Conservation (phyloP, 2,888 invertebrate genomes). For the Sinohyriopsis cumingii region DNA sequence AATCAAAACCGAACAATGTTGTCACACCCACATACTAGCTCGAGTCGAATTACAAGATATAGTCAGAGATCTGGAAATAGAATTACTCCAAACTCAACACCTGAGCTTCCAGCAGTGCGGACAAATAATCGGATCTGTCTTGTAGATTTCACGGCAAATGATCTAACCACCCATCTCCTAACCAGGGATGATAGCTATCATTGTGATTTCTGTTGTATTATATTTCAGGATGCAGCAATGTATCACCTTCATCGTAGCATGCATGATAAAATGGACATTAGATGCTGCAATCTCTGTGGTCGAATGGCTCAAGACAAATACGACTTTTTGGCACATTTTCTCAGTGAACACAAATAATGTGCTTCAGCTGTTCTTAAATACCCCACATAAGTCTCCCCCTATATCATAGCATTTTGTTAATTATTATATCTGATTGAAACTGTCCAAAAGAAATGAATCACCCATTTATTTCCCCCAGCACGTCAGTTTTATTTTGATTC, state of each 20-base stretch:
- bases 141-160: slow-evolving; percentile 48
- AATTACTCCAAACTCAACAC: too few species aligned
- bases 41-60: too few species aligned
- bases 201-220: slow-evolving; percentile 51
- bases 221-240: slow-evolving; percentile 55
- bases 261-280: slow-evolving; percentile 56
- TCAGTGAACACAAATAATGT: slow-evolving; percentile 46
- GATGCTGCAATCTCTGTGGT: slow-evolving; percentile 54
- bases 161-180: slow-evolving; percentile 49
- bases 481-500: too few species aligned
- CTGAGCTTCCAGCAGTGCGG: slow-evolving; percentile 15
- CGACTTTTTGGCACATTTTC: slow-evolving; percentile 53
- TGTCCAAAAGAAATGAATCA: too few species aligned
- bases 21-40: slow-evolving; percentile 7
- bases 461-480: too few species aligned
- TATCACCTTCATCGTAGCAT: slow-evolving; percentile 54
- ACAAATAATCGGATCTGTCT: slow-evolving; percentile 47
- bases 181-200: slow-evolving; percentile 50
- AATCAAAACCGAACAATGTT: slow-evolving; percentile 18
- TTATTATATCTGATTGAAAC: too few species aligned
- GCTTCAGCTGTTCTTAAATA: not conserved
- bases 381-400: too few species aligned
- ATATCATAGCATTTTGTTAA: too few species aligned
- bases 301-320: slow-evolving; percentile 47
- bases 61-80: too few species aligned